Percentiles rank a stretch among this genome's conserved stretches.
phyloP scores from a whole-genome alignment of 2,113 vertebrate species.

The Bos indicus region DNA sequence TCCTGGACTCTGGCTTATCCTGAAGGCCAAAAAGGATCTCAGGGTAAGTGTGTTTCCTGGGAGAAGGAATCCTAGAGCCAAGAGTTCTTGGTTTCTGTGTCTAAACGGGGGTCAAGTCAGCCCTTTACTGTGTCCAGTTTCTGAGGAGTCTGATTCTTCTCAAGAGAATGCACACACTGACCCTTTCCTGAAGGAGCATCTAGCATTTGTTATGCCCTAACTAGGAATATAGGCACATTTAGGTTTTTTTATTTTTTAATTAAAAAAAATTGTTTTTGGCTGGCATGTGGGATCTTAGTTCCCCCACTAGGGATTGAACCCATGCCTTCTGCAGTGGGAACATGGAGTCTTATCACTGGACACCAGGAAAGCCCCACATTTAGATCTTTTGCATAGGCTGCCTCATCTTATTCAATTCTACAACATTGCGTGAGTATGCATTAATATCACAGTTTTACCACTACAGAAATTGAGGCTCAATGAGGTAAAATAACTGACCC shows the following conservation, averaged over 20 bases:
- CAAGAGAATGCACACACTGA: neutral
- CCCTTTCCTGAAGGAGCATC: neutral
- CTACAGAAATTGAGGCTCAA: neutral
- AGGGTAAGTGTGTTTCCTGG: neutral
- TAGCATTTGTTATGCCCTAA: neutral
- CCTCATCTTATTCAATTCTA: neutral
- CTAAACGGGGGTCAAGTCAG: neutral
- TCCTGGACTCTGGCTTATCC: neutral
- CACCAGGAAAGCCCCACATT: neutral
- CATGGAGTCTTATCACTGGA: neutral
- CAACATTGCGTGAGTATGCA: neutral
- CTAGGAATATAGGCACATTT: neutral
- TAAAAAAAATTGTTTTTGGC: neutral
- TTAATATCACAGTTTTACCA: neutral
- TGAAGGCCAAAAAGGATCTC: neutral
- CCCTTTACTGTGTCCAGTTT: neutral
- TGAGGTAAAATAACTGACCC: neutral
- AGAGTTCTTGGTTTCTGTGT: neutral
- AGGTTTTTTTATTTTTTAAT: neutral
- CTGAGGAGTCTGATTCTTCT: neutral
- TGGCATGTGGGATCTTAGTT: neutral
- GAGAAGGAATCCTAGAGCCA: neutral
- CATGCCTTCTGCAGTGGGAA: neutral
- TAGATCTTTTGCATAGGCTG: neutral
- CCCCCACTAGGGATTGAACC: neutral